Base-by-base conservation (phyloP, 2,888 invertebrate genomes). In the Platycnemis pennipes region DNA sequence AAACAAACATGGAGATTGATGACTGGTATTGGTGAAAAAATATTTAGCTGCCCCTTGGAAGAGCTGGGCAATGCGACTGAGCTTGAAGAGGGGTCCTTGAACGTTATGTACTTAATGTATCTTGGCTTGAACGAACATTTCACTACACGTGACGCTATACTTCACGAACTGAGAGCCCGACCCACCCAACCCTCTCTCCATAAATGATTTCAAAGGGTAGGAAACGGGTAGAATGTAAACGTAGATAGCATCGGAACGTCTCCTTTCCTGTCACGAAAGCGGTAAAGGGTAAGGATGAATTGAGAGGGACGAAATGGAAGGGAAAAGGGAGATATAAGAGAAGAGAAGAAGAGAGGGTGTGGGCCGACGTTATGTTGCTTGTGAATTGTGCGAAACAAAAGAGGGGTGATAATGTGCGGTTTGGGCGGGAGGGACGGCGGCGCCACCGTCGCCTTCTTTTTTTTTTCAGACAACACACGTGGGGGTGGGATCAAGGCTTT, bases 351-450 rank as follows among this genome's bases (percentile, higher is more conserved):
- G 8, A 8, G 19, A 69, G 69, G 31, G 69, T n/a, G 31, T 7
- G 69, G 31, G 69, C n/a, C 7, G 7, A 0, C 31, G 77, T 13
- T 11, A 26, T 13, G 77, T 0, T 37, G 77, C 37, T 8, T 4
- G 77, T 77, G 77, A 77, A 77, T 31, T 77, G 77, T 77, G 37
- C 16, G 77, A 77, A 77, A 77, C 77, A 77, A 77, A 77, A 77
- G 77, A 77, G 31, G 77, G 77, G 77, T 11, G 77, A 31, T 77
- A 77, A 77, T 77, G 77, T 77, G 77, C 77, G 77, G 77, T 77
- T 63, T 63, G 22, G n/a, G 63, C 22, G 26, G 63, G 5, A 26
- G 63, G 26, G 31, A 13, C 19, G 31, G n/a, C 22, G n/a, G 31
- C 5, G 77, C 77, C 77, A 5, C 77, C 77, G 26, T n/a, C 63